These are phyloP conservation scores for Iselma pallidipennis DNA, from an alignment of 2,888 invertebrate genomes.

Conservation along the genomic window DNA sequence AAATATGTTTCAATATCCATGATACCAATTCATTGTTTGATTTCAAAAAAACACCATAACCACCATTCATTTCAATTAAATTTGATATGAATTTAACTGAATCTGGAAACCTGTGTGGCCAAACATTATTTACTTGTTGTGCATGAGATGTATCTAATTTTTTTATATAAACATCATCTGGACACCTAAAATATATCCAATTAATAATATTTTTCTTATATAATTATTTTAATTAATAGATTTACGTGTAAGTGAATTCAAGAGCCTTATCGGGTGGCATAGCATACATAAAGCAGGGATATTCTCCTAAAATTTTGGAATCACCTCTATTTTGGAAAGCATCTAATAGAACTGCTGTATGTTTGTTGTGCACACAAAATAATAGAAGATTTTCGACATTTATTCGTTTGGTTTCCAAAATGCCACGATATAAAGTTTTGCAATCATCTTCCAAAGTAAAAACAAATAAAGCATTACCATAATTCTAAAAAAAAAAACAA, in stretches of 20 bases:
- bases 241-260: neutral
- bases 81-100: slow-evolving; percentile 43
- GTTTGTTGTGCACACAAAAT: neutral
- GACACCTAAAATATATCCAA: slow-evolving; percentile 24
- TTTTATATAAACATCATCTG: slow-evolving; percentile 47
- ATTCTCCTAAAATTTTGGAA: too few species aligned
- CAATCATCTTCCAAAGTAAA: slow-evolving; percentile 12
- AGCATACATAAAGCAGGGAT: neutral
- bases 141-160: slow-evolving; percentile 35
- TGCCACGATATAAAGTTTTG: neutral
- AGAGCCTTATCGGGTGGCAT: neutral
- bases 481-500: slow-evolving; percentile 2
- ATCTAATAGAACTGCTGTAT: neutral
- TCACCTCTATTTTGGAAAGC: neutral
- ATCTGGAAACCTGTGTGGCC: slow-evolving; percentile 47
- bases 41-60: slow-evolving; percentile 51
- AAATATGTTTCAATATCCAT: slow-evolving; percentile 51
- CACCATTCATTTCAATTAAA: slow-evolving; percentile 48
- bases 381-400: neutral
- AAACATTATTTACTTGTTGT: slow-evolving; percentile 43
- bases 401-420: neutral
- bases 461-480: slow-evolving; percentile 11
- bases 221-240: neutral
- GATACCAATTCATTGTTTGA: slow-evolving; percentile 46
- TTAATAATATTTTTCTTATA: neutral